Conservation (phyloP, 2,113 vertebrate species). For the Oreotrochilus melanogaster region DNA sequence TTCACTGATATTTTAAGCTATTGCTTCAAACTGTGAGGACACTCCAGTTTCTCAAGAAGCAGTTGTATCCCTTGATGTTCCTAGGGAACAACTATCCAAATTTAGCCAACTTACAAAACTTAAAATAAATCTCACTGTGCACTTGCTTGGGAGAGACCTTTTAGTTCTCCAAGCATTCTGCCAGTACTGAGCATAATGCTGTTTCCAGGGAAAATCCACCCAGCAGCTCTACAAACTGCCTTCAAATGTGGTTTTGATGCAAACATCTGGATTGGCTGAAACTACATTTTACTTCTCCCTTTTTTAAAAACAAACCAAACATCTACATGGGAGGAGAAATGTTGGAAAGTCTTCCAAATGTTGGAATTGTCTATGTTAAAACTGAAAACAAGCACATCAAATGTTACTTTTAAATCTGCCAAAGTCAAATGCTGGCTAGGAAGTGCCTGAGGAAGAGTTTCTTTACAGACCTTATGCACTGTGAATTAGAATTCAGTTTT, state of each 20-base stretch:
- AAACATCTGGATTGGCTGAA: background rate
- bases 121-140: background rate
- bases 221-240: background rate
- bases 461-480: background rate
- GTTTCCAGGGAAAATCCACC: background rate
- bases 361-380: background rate
- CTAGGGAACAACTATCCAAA: conserved; percentile 23
- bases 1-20: conserved; percentile 36
- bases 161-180: background rate
- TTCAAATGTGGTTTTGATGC: background rate
- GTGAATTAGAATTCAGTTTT: background rate
- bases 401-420: background rate
- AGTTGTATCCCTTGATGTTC: conserved; percentile 22
- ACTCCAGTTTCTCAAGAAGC: background rate
- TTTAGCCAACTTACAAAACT: conserved; percentile 9
- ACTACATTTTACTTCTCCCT: background rate
- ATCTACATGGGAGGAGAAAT: background rate
- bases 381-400: background rate
- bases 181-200: background rate
- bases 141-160: background rate
- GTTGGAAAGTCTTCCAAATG: background rate
- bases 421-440: background rate
- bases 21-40: background rate
- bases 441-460: background rate
- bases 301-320: background rate